phyloP scores from a whole-genome alignment of 2,888 invertebrate genomes.

The Eupithecia pulchellata region DNA sequence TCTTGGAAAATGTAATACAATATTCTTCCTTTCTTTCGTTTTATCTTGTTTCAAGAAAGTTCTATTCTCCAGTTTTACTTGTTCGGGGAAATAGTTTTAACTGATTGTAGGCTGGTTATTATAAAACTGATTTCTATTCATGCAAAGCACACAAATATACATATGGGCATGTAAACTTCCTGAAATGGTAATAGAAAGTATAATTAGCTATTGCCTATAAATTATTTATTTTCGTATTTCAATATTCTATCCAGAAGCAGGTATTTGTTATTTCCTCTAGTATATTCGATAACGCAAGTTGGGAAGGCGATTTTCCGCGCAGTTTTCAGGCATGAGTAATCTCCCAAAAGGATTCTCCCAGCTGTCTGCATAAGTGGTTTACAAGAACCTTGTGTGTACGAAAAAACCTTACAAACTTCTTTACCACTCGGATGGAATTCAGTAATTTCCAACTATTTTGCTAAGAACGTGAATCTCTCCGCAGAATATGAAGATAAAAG shows the following conservation, averaged over 20 bases:
- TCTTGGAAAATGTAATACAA: constrained; percentile 18
- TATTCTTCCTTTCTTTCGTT: not conserved
- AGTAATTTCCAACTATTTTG: constrained; percentile 24
- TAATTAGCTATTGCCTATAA: constrained; percentile 1
- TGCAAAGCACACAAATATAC: not conserved
- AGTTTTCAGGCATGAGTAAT: constrained; percentile 33
- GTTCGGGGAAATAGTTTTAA: not conserved
- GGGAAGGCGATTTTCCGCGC: constrained; percentile 42
- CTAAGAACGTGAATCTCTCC: constrained; percentile 14
- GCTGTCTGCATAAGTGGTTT: constrained; percentile 36
- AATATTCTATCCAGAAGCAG: not conserved
- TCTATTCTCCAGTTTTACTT: not conserved
- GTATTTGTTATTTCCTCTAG: constrained; percentile 26
- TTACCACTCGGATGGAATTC: constrained; percentile 33
- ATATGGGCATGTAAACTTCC: not conserved
- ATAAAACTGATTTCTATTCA: not conserved
- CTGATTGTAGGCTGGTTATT: not conserved
- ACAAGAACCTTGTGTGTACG: constrained; percentile 26
- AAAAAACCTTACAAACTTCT: constrained; percentile 24
- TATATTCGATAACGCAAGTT: constrained; percentile 47
- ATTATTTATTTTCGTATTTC: constrained; percentile 17
- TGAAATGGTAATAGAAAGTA: constrained; percentile 20
- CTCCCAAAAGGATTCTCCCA: constrained; percentile 37
- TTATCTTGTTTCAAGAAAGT: not conserved
- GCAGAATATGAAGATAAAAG: constrained; percentile 21